Base-by-base conservation (phyloP, 2,113 vertebrate genomes). In the Thryonomys swinderianus region DNA sequence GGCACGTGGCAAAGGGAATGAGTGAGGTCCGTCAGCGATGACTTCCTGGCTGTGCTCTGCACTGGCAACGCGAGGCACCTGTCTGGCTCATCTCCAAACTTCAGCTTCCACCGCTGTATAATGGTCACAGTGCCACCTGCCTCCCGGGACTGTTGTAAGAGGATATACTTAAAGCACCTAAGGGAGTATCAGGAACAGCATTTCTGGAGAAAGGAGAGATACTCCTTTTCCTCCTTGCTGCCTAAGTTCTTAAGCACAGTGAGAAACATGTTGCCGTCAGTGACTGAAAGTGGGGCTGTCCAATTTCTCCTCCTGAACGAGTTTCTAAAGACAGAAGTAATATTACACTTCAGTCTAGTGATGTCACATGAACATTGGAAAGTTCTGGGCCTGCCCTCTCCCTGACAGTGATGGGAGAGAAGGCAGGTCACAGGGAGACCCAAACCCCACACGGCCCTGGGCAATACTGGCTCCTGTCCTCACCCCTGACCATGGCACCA, bases 261-360 rank as follows among this genome's bases (percentile, higher is more conserved):
- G 78, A 53, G 82, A 51, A 74, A n/a, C 42, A 83, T 37, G 64
- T 55, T 34, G 34, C 57, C 48, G 6, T 62, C 66, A 81, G 79
- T 1, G 10, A 85, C 78, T 51, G 81, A 94, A 89, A 92, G 84
- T 53, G 55, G 51, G 8, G 5, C 23, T 85, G 92, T 96, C 85
- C 16, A 55, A 51, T 90, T 95, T 95, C 91, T 79, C 51, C 85
- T 88, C 62, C 85, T 93, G 82, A 94, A 96, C 92, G 82, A 93
- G 62, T 76, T 79, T 91, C 85, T 95, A 89, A 90, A 94, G 55
- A 86, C 9, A 11, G 34, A 90, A 93, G 81, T 90, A 92, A 96
- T 74, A 59, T 59, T 93, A 93, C 45, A 90, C 91, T 85, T 64
- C 8, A 45, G 78, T 83, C 88, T 87, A 76, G 76, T 92, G 78